phyloP scores from a whole-genome alignment of 2,888 invertebrate genomes.

The Yponomeuta sedellus region DNA sequence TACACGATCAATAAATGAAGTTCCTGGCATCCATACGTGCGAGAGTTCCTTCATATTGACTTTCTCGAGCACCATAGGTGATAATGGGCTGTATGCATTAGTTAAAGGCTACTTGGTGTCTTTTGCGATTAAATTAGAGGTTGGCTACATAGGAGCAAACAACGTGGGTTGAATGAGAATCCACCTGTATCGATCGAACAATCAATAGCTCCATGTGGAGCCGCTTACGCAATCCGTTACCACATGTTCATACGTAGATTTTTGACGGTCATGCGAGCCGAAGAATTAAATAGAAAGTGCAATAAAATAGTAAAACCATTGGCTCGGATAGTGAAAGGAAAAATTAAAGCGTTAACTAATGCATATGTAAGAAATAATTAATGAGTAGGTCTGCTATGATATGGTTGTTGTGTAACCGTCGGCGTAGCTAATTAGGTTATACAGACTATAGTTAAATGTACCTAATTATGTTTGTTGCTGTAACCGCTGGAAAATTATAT shows the following conservation, averaged over 20 bases:
- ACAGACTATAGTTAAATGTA: neutral
- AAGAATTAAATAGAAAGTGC: slow-evolving; percentile 64
- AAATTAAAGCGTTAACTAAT: slow-evolving; percentile 29
- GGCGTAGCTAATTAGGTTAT: neutral
- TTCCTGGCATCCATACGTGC: too few relatives aligned
- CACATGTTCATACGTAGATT: neutral
- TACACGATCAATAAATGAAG: too few relatives aligned
- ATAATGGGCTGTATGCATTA: too few relatives aligned
- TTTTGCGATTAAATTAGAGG: neutral
- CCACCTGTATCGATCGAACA: neutral
- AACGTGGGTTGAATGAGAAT: neutral
- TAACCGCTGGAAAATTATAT: neutral
- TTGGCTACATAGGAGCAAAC: neutral
- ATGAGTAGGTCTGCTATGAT: slow-evolving; percentile 2
- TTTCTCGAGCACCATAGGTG: too few relatives aligned
- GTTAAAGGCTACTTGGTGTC: too few relatives aligned
- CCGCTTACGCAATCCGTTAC: neutral
- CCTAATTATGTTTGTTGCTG: neutral
- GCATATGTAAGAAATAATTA: slow-evolving; percentile 4
- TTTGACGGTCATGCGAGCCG: slow-evolving; percentile 41
- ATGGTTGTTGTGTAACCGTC: slow-evolving; percentile 1
- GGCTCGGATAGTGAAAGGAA: slow-evolving; percentile 57
- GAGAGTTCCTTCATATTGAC: too few relatives aligned
- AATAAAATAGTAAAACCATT: slow-evolving; percentile 56
- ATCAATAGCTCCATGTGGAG: neutral